These are phyloP conservation scores for Spisula subtruncata DNA, from an alignment of 2,888 invertebrate genomes.

Conservation along the genomic window DNA sequence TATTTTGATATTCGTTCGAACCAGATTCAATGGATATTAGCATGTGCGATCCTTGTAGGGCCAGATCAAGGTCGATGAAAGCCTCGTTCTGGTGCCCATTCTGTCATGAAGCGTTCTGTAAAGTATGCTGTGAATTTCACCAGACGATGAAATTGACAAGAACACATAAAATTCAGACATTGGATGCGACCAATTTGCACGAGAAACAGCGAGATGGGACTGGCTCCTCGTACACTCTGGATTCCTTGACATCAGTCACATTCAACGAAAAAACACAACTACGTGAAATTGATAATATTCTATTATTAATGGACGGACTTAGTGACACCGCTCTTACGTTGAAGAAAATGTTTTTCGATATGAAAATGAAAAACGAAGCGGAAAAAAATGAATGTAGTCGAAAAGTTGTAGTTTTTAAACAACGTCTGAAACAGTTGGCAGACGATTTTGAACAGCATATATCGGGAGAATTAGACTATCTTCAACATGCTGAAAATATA, in stretches of 20 bases:
- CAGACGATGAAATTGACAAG: constrained; percentile 72
- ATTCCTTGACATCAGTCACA: constrained; percentile 50
- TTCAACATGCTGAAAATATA: constrained; percentile 62
- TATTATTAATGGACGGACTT: constrained; percentile 63
- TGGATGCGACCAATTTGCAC: constrained; percentile 37
- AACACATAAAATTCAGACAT: constrained; percentile 60
- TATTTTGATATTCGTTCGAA: neutral
- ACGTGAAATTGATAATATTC: constrained; percentile 64
- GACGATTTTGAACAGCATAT: constrained; percentile 70
- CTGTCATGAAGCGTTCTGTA: constrained; percentile 69
- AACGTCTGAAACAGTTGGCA: constrained; percentile 65
- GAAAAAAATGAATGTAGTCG: constrained; percentile 63
- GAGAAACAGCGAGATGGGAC: constrained; percentile 33
- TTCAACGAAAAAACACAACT: constrained; percentile 71
- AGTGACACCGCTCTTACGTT: constrained; percentile 66
- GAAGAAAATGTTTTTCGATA: constrained; percentile 70
- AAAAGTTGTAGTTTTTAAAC: constrained; percentile 63
- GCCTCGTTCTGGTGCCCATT: constrained; percentile 70
- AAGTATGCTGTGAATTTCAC: constrained; percentile 70
- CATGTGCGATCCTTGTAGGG: constrained; percentile 68
- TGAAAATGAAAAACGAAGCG: constrained; percentile 69
- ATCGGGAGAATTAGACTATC: constrained; percentile 60
- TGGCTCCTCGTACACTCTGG: constrained; percentile 35
- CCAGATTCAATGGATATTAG: constrained; percentile 50
- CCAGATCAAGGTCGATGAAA: constrained; percentile 58